phyloP scores from a whole-genome alignment of 2,797 vertebrate species.

The Tangara arthus region DNA sequence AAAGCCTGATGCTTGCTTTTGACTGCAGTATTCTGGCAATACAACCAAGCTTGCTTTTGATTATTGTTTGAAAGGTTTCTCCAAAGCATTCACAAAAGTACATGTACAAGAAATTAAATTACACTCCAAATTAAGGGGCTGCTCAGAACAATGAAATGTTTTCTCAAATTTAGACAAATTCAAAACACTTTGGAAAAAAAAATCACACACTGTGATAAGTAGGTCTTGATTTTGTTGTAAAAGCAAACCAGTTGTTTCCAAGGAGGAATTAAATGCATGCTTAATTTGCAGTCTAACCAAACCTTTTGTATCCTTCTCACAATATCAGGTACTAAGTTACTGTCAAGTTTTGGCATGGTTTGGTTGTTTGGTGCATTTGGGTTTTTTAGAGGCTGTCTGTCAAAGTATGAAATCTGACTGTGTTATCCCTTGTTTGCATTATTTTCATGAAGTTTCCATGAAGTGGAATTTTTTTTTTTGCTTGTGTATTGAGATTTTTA shows the following conservation, averaged over 20 bases:
- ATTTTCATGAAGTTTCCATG: background rate
- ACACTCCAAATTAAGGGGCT: background rate
- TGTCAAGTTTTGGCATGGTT: background rate
- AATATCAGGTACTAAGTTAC: background rate
- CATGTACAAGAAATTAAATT: background rate
- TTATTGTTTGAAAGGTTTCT: background rate
- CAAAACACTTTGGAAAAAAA: background rate
- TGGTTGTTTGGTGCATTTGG: background rate
- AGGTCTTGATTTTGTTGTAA: background rate
- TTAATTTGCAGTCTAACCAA: background rate
- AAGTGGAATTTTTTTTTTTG: background rate
- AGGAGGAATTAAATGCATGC: background rate
- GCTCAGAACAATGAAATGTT: background rate
- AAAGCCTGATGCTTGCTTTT: background rate
- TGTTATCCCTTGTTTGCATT: background rate
- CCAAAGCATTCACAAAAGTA: background rate
- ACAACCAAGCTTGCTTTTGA: background rate
- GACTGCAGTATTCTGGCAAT: background rate
- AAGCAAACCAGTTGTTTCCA: background rate
- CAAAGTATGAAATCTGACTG: background rate
- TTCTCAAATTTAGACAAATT: background rate
- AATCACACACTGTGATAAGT: background rate
- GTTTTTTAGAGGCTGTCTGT: background rate
- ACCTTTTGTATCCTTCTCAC: background rate
- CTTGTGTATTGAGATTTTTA: background rate